These are phyloP conservation scores for Phasia obesa DNA, from an alignment of 2,888 invertebrate genomes.

Conservation along the genomic window DNA sequence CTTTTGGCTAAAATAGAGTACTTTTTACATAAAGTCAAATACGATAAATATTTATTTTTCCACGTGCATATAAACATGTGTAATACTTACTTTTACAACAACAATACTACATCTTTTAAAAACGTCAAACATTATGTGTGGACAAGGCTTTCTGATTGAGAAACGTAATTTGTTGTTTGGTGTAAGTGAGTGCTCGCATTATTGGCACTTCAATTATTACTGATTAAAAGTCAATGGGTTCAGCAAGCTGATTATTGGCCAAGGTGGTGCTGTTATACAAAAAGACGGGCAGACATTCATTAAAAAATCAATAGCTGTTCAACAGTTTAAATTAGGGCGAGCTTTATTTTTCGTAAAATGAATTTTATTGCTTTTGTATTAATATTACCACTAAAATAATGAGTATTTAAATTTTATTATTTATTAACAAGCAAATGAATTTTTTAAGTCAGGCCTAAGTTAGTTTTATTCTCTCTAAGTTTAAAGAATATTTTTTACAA, in stretches of 20 bases:
- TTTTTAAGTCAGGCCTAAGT: too few relatives aligned
- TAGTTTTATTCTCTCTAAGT: too few relatives aligned
- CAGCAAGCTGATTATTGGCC: constrained; percentile 47
- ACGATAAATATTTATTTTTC: constrained; percentile 29
- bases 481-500: too few relatives aligned
- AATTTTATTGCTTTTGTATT: background rate
- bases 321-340: constrained; percentile 17
- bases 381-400: too few relatives aligned
- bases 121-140: constrained; percentile 44
- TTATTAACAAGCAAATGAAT: too few relatives aligned
- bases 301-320: background rate
- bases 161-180: constrained; percentile 44
- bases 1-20: background rate
- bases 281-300: constrained; percentile 19
- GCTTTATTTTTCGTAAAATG: background rate
- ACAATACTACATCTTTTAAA: constrained; percentile 28
- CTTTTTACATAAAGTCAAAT: background rate
- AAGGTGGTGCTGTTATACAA: constrained; percentile 56
- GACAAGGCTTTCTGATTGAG: constrained; percentile 66
- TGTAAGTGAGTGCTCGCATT: constrained; percentile 33
- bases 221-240: constrained; percentile 66
- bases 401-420: too few relatives aligned
- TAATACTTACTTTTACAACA: constrained; percentile 19
- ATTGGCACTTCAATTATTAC: constrained; percentile 43
- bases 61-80: too few relatives aligned